Base-by-base conservation (phyloP, 2,888 invertebrate species). In the Mamestra brassicae region DNA sequence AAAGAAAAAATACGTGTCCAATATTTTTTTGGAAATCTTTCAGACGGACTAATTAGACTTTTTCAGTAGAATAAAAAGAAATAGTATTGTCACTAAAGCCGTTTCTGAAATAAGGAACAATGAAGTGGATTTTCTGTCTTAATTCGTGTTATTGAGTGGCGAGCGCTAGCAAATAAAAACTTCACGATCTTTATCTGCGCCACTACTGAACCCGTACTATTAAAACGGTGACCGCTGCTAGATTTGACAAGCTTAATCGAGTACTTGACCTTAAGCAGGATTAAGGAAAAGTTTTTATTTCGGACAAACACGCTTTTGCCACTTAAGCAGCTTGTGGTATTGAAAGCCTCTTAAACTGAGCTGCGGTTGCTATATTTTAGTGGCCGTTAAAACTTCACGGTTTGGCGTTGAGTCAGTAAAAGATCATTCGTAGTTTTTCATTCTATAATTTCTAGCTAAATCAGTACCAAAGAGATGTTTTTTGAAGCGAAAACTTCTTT, bases 161-260 rank as follows among this genome's bases (percentile, higher is more conserved):
- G 6, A 52, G 1, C 0, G 36, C 60, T 26, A 57, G 52, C 65
- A 62, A 72, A 72, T 66, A 70, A 72, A 81, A 78, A 55, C 38
- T 58, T 45, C 2, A 50, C 58, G 76, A 82, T 83, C 47, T 61
- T 83, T 76, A 83, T 83, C 79, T 45, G 2, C 58, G 45, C 38
- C 11, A 17, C 64, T 66, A 63, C 55, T 60, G 65, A 79, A 70
- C 69, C 61, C 11, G 52, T 55, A 26, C 69, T 57, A 15, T 55
- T 78, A 50, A 15, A 70, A 64, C 36, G 54, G 38, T 70, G 75
- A 69, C 80, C 71, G 36, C 13, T 17, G 55, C 57, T 61, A 45
- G 52, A 34, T 78, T 77, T 72, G 78, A 70, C 66, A 61, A 36
- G 13, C 26, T 54, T 83, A 79, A 82, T 82, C 54, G 71, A 60